Percentiles rank a stretch among this genome's conserved stretches.
These are phyloP conservation scores for Sphenopsis melanotis DNA, from an alignment of 2,797 vertebrate genomes.

Conservation along the genomic window DNA sequence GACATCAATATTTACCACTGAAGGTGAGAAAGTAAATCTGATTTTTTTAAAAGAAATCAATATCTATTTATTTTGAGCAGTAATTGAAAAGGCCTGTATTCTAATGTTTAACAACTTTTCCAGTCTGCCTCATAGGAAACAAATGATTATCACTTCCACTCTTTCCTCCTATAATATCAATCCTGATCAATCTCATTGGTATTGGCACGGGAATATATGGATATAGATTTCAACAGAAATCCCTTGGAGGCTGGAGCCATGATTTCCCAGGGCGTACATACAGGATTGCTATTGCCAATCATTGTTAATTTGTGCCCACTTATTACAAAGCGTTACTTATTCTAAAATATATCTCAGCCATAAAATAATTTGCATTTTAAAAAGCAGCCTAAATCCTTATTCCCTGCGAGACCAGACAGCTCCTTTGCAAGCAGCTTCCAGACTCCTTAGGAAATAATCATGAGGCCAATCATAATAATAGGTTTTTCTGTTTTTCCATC, in stretches of 20 bases:
- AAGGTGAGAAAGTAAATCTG: constrained; percentile 69
- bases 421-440: constrained; percentile 54
- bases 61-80: constrained; percentile 66
- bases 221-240: constrained; percentile 58
- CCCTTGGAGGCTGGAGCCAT: constrained; percentile 17
- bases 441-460: constrained; percentile 60
- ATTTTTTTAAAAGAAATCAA: constrained; percentile 55
- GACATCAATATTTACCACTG: constrained; percentile 66
- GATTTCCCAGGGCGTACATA: constrained; percentile 52
- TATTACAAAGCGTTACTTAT: constrained; percentile 61
- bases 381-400: constrained; percentile 67
- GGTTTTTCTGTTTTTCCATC: constrained; percentile 17
- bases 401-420: constrained; percentile 54
- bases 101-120: constrained; percentile 69
- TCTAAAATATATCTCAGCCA: constrained; percentile 66
- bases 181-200: constrained; percentile 49
- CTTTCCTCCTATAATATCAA: constrained; percentile 51
- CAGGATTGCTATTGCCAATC: constrained; percentile 65
- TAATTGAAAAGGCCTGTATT: constrained; percentile 64
- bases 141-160: constrained; percentile 49
- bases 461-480: constrained; percentile 43
- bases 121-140: constrained; percentile 55
- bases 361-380: constrained; percentile 72
- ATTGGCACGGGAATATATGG: constrained; percentile 30
- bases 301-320: constrained; percentile 67